phyloP scores from a whole-genome alignment of 2,797 vertebrate genomes.

The Pipistrellus pygmaeus region DNA sequence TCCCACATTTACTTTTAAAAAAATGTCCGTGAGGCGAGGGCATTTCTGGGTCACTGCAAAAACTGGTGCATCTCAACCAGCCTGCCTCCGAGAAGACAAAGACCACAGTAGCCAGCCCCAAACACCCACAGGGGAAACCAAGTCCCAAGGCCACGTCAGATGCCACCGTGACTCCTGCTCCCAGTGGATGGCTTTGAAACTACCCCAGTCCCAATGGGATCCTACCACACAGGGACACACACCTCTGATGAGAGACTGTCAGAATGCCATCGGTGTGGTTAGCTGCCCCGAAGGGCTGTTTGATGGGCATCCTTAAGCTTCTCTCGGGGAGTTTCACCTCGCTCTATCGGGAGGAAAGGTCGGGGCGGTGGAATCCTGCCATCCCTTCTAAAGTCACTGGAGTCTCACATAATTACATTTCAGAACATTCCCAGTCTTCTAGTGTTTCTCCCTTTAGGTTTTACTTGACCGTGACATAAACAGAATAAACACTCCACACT shows the following conservation, averaged over 20 bases:
- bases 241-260: neutral
- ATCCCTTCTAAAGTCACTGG: constrained; percentile 69
- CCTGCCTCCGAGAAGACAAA: neutral
- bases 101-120: neutral
- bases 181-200: neutral
- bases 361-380: constrained; percentile 70
- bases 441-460: constrained; percentile 74
- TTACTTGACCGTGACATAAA: constrained; percentile 73
- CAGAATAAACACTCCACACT: constrained; percentile 52
- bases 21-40: neutral
- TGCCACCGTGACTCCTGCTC: neutral
- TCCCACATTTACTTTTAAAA: neutral
- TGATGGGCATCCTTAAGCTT: constrained; percentile 52
- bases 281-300: constrained; percentile 39
- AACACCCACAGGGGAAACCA: neutral
- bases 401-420: constrained; percentile 70
- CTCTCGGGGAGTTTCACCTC: constrained; percentile 41
- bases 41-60: constrained; percentile 51
- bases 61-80: neutral
- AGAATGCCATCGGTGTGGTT: neutral
- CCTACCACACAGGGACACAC: neutral
- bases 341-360: constrained; percentile 60
- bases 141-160: neutral
- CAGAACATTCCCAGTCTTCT: constrained; percentile 70
- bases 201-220: neutral